Conservation (phyloP, 1,140 invertebrate species). For the Micrasema longulum region DNA sequence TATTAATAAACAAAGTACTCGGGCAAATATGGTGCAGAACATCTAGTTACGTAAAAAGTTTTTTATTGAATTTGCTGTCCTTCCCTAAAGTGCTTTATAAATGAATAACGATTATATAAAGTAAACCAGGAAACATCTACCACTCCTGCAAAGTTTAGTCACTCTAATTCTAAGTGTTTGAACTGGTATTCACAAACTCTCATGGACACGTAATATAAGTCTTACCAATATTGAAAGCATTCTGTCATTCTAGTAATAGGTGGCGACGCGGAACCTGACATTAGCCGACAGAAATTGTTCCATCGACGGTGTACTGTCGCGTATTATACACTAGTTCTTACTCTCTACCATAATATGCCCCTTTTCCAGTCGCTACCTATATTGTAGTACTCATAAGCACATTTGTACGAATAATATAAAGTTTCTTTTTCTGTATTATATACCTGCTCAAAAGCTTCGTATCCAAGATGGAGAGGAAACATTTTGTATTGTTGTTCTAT, state of each 20-base stretch:
- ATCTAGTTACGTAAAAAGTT: conserved; percentile 66
- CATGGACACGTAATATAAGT: too few relatives aligned
- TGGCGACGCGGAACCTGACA: neutral
- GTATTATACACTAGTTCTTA: neutral
- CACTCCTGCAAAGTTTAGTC: conserved; percentile 10
- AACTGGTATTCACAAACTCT: conserved; percentile 8
- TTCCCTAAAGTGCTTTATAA: conserved; percentile 71
- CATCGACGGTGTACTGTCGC: neutral
- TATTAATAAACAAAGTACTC: neutral
- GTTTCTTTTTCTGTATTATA: conserved; percentile 9
- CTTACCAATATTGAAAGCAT: conserved; percentile 2
- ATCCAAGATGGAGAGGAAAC: conserved; percentile 1
- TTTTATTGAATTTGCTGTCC: conserved; percentile 71
- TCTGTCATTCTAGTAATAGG: conserved; percentile 29
- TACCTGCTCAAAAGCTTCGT: conserved; percentile 26
- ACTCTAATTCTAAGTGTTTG: conserved; percentile 28
- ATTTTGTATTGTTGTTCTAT: conserved; percentile 16
- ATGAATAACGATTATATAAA: conserved; percentile 61
- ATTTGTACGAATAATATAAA: conserved; percentile 8
- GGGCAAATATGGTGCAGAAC: conserved; percentile 12
- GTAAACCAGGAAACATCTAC: conserved; percentile 39
- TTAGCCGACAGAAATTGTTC: neutral
- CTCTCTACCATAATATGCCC: neutral
- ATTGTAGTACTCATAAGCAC: conserved; percentile 23
- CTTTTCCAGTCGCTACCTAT: conserved; percentile 2